Evolutionary conservation across 2,888 invertebrate genomes (phyloP), one percentile per base, ranked within the genome.

Genomic region (Adineta ricciae): DNA sequence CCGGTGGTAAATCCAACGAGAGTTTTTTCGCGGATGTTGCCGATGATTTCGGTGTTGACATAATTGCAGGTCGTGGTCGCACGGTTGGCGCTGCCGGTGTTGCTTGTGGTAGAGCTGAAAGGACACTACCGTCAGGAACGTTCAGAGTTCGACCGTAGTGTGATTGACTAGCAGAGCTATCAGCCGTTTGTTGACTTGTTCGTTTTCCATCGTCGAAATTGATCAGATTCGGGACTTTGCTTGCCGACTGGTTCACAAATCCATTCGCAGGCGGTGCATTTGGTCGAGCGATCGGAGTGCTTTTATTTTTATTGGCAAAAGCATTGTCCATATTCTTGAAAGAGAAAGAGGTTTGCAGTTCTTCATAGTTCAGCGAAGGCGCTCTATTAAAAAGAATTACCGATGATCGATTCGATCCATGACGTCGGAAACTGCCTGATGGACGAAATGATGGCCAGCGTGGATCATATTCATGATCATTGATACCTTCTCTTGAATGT

Each of bases 401-500:
- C n/a, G 56, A 27, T 64, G 56, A 64, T 64, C 27, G n/a, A 27
- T 11, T 64, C 1, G 56, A 64, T 27, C 56, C 56, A 27, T n/a
- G 4, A 24, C 56, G 56, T 64, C 56, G 56, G 27, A 64, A 5
- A 64, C 56, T 24, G 3, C 56, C 50, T 19, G 50, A 50, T 16
- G 50, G 50, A 50, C 50, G 50, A 64, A 64, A 64, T 36, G 64
- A 16, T 64, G 27, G 11, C 24, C 38, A n/a, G 38, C 41, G 19
- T 41, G 21, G 24, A 73, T 78, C 78, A 41, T 8, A 7, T 41
- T 78, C 78, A 78, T 4, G 0, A 2, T 78, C 78, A 78, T 78
- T 78, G n/a, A 78, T 78, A 38, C 24, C 78, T 38, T 78, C 78
- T 78, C 14, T 78, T 78, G 78, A 78, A 78, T 78, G 78, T 36